Percentiles rank a stretch among this genome's conserved stretches.
Evolutionary conservation across 2,113 vertebrate species (phyloP).

Genomic region (Copsychus sechellarum): DNA sequence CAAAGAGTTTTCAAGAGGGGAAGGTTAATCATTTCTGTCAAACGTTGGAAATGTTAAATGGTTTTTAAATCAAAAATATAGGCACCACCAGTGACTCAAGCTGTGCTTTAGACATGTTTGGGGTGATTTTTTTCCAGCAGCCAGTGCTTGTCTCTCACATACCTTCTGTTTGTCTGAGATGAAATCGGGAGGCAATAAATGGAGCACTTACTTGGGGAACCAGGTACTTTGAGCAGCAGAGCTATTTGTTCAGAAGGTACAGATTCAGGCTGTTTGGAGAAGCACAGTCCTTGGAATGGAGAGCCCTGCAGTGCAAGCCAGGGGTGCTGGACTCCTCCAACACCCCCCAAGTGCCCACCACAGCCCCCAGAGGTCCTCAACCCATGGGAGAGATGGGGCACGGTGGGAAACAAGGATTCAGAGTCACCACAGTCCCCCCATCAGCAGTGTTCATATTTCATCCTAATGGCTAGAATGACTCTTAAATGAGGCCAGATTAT

Average conservation of each 20-base stretch:
- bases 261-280: background rate
- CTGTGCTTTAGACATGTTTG: background rate
- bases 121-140: background rate
- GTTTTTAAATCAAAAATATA: conserved; percentile 39
- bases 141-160: background rate
- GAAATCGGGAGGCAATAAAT: background rate
- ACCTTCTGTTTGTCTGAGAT: background rate
- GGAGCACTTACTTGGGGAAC: background rate
- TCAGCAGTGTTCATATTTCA: background rate
- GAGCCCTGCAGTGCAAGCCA: conserved; percentile 2
- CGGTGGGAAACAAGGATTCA: background rate
- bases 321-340: background rate
- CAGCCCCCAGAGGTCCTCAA: background rate
- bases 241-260: background rate
- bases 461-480: conserved; percentile 17
- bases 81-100: background rate
- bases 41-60: conserved; percentile 31
- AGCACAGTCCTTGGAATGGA: background rate
- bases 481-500: conserved; percentile 43
- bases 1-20: conserved; percentile 35
- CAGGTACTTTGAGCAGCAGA: conserved; percentile 9
- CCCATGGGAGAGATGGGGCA: background rate
- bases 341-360: background rate
- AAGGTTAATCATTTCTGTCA: conserved; percentile 57
- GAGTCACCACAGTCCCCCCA: background rate